These are phyloP conservation scores for Acrocephalus kingi DNA, from an alignment of 2,113 vertebrate genomes.

Conservation along the genomic window DNA sequence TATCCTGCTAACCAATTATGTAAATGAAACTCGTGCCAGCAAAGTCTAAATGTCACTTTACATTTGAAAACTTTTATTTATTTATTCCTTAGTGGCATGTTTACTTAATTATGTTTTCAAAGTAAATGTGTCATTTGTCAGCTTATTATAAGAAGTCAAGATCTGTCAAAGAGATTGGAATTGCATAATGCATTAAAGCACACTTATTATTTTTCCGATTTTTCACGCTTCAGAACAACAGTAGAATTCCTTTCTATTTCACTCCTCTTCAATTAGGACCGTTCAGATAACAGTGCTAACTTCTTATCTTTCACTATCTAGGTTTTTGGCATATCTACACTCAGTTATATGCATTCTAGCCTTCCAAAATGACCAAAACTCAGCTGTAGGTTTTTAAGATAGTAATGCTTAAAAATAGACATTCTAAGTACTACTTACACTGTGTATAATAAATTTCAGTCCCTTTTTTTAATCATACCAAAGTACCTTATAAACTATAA, in stretches of 20 bases:
- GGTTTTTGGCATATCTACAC: background rate
- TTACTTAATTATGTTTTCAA: background rate
- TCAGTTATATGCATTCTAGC: background rate
- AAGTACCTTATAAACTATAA: background rate
- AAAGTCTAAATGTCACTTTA: background rate
- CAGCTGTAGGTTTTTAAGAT: background rate
- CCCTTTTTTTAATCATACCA: background rate
- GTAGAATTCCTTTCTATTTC: background rate
- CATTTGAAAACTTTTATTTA: background rate
- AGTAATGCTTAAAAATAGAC: background rate
- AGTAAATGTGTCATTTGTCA: background rate
- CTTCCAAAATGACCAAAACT: background rate
- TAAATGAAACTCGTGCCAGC: background rate
- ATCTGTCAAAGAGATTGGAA: background rate
- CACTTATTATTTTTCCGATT: background rate
- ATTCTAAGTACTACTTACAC: background rate
- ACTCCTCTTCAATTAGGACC: background rate
- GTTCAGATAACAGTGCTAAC: background rate
- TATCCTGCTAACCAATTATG: background rate
- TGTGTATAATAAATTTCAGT: background rate
- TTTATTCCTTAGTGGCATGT: background rate
- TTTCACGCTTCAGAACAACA: background rate
- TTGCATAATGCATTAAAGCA: background rate
- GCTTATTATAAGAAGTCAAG: background rate
- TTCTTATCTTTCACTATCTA: background rate